A percentile compares a stretch with the other conserved stretches of the same genome.
These are phyloP conservation scores for Caenorhabditis wallacei DNA, from an alignment of 2,888 invertebrate species.

Conservation along the genomic window DNA sequence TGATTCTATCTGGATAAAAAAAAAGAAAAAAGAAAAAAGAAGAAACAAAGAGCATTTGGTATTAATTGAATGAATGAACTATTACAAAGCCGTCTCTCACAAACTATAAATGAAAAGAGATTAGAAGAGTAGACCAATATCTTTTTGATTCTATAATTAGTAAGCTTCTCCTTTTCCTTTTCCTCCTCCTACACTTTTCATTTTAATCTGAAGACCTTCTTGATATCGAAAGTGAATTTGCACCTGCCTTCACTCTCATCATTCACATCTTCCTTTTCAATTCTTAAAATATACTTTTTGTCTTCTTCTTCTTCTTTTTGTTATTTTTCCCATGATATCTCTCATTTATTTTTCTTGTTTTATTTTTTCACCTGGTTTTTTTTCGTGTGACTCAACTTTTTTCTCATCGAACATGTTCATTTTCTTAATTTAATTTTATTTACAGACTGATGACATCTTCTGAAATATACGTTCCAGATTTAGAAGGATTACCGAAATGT, in stretches of 20 bases:
- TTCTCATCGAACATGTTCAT: constrained; percentile 8
- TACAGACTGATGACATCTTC: constrained; percentile 39
- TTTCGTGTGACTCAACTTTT: not conserved
- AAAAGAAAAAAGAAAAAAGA: not conserved
- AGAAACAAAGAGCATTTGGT: constrained; percentile 9
- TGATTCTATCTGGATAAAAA: no score
- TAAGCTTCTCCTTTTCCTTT: not conserved
- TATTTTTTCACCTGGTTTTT: not conserved
- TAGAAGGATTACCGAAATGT: constrained; percentile 43
- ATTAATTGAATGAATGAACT: constrained; percentile 28
- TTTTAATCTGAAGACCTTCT: constrained; percentile 36
- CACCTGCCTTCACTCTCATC: constrained; percentile 1
- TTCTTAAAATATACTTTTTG: not conserved
- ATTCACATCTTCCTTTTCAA: not conserved
- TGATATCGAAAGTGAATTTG: constrained; percentile 9
- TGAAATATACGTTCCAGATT: constrained; percentile 17
- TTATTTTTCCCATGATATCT: not conserved
- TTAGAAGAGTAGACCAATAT: constrained; percentile 23
- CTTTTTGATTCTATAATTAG: constrained; percentile 23
- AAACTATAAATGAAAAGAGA: constrained; percentile 24
- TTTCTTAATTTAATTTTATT: no score
- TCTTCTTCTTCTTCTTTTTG: not conserved
- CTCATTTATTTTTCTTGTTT: constrained; percentile 12
- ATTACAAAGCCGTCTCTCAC: constrained; percentile 1
- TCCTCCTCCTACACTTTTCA: constrained; percentile 15